phyloP scores from a whole-genome alignment of 2,888 invertebrate genomes.

The Arge pagana region DNA sequence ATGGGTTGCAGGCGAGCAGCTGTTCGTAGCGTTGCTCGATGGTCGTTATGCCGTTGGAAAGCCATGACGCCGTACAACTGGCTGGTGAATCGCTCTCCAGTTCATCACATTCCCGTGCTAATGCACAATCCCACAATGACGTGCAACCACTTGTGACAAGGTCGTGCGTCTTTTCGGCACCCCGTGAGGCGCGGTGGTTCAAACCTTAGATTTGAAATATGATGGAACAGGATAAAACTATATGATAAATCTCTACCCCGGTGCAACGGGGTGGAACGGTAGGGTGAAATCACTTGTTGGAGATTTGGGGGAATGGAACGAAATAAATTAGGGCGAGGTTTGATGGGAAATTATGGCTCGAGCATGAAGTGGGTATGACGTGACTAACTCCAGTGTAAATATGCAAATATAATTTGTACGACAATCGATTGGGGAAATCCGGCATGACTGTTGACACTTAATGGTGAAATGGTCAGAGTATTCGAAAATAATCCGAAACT shows the following conservation, averaged over 20 bases:
- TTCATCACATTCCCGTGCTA: constrained; percentile 49
- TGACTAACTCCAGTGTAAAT: too few species aligned
- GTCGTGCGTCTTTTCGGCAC: constrained; percentile 46
- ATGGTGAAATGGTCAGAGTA: constrained; percentile 26
- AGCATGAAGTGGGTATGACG: too few species aligned
- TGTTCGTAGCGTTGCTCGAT: constrained; percentile 50
- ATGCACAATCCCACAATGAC: constrained; percentile 55
- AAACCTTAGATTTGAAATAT: background rate
- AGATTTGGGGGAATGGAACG: too few species aligned
- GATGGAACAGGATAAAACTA: constrained; percentile 8
- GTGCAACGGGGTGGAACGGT: too few species aligned
- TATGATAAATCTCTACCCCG: too few species aligned
- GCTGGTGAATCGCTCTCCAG: constrained; percentile 18
- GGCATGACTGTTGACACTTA: constrained; percentile 50
- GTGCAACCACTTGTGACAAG: constrained; percentile 54
- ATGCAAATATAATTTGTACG: constrained; percentile 49
- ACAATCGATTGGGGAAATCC: constrained; percentile 50
- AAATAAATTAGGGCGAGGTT: too few species aligned
- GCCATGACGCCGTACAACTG: too few species aligned
- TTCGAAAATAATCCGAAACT: constrained; percentile 22
- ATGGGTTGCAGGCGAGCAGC: constrained; percentile 57
- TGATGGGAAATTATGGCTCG: too few species aligned
- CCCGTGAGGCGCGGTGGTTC: constrained; percentile 9
- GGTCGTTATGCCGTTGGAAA: too few species aligned
- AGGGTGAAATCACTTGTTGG: too few species aligned